These are phyloP conservation scores for Palythoa grandiflora DNA, from an alignment of 92 coral and sea anemone genomes.

Conservation along the genomic window DNA sequence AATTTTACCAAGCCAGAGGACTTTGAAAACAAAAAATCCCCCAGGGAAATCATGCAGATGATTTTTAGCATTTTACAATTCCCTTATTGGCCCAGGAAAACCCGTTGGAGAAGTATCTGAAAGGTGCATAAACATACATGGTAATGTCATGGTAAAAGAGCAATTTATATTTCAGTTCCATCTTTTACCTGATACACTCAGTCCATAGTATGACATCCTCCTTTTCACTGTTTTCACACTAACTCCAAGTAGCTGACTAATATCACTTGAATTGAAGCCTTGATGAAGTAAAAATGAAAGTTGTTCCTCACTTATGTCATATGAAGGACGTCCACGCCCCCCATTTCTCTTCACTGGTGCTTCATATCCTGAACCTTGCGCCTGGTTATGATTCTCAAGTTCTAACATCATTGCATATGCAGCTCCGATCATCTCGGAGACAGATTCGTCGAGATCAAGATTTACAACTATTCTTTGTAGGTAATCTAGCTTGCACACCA, in stretches of 20 bases:
- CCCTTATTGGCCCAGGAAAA: not conserved
- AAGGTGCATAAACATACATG: not conserved
- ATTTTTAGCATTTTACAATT: not conserved
- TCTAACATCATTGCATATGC: not conserved
- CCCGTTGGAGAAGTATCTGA: not conserved
- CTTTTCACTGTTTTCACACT: slow-evolving; percentile 58
- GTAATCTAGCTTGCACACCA: not conserved
- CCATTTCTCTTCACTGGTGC: slow-evolving; percentile 39
- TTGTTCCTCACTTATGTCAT: slow-evolving; percentile 62
- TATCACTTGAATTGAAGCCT: slow-evolving; percentile 46
- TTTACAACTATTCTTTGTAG: not conserved
- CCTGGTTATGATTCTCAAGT: not conserved
- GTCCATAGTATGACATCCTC: slow-evolving; percentile 55
- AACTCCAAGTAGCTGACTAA: slow-evolving; percentile 57
- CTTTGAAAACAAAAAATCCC: slow-evolving; percentile 3
- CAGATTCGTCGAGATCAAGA: not conserved
- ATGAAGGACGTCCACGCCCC: slow-evolving; percentile 73
- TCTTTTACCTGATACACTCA: slow-evolving; percentile 36
- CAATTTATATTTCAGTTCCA: not conserved
- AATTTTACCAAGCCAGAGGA: not conserved
- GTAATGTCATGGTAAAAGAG: slow-evolving; percentile 1
- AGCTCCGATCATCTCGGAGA: slow-evolving; percentile 7
- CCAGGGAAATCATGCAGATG: slow-evolving; percentile 7
- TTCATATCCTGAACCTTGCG: slow-evolving; percentile 48
- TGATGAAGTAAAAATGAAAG: slow-evolving; percentile 27